Evolutionary conservation across 2,888 invertebrate species (phyloP).

Genomic region (Trisateles emortualis): DNA sequence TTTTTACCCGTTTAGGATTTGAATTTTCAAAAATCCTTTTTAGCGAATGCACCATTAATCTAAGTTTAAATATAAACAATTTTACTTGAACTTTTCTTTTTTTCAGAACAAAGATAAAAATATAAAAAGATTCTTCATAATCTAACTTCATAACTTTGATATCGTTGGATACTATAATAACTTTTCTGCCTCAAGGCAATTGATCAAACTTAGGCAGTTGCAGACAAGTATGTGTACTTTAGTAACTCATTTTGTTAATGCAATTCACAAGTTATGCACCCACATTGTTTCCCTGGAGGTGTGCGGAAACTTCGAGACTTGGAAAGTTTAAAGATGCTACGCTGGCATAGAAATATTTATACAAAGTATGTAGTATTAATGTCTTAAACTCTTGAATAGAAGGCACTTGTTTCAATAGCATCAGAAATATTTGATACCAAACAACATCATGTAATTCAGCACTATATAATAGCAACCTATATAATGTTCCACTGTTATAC

Average conservation of each 20-base stretch:
- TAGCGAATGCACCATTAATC: no score
- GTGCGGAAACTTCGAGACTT: slow-evolving; percentile 10
- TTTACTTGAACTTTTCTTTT: no score
- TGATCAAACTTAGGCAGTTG: slow-evolving; percentile 49
- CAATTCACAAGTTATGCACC: slow-evolving; percentile 31
- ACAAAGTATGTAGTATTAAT: neutral
- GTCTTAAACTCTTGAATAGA: neutral
- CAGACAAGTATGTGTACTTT: slow-evolving; percentile 50
- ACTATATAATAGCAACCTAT: no score
- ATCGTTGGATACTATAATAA: slow-evolving; percentile 12
- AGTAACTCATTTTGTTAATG: slow-evolving; percentile 45
- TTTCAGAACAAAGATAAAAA: no score
- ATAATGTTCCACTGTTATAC: no score
- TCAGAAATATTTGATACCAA: no score
- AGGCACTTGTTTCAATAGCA: no score
- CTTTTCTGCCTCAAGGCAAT: slow-evolving; percentile 48
- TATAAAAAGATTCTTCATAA: slow-evolving; percentile 1
- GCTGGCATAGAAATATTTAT: neutral
- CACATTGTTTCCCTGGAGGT: slow-evolving; percentile 22
- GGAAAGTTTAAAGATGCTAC: slow-evolving; percentile 5
- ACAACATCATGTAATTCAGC: no score
- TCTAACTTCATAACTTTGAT: slow-evolving; percentile 21
- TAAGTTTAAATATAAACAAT: no score
- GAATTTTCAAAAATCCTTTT: no score
- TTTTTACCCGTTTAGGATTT: no score